Conservation (phyloP, 2,888 invertebrate genomes). For the Orchesella flavescens region DNA sequence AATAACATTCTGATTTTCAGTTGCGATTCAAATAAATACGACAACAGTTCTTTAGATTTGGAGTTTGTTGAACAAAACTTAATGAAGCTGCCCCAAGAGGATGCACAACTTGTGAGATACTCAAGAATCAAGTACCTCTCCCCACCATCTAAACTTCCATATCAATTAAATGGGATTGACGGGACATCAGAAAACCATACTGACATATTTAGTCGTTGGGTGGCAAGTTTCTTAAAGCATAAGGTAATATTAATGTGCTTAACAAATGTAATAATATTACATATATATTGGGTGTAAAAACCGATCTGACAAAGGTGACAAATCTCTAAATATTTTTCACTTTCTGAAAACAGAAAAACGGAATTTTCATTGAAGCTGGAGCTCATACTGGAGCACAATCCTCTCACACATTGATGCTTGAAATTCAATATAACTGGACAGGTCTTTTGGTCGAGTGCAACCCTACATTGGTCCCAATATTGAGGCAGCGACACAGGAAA, state of each 20-base stretch:
- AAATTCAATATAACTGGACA: constrained; percentile 19
- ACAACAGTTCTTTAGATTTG: not conserved
- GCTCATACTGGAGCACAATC: constrained; percentile 20
- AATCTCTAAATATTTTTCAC: not conserved
- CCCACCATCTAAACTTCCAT: constrained; percentile 32
- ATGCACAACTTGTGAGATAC: constrained; percentile 14
- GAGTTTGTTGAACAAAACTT: constrained; percentile 5
- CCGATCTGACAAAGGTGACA: not conserved
- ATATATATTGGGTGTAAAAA: not conserved
- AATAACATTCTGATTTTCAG: too few relatives aligned
- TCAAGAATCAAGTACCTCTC: constrained; percentile 14
- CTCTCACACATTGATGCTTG: constrained; percentile 21
- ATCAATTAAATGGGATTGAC: not conserved
- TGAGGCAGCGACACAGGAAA: constrained; percentile 1
- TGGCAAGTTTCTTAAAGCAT: not conserved
- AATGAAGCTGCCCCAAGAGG: constrained; percentile 6
- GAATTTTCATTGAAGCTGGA: constrained; percentile 31
- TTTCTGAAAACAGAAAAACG: not conserved
- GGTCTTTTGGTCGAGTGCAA: constrained; percentile 28
- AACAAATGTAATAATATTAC: too few relatives aligned
- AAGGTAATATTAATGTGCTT: too few relatives aligned
- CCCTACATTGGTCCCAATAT: not conserved
- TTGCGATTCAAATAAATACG: too few relatives aligned
- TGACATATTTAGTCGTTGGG: not conserved
- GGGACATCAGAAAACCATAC: not conserved